Percentiles rank a stretch among this genome's conserved stretches.
Conservation (phyloP, 2,113 vertebrate genomes). For the Centropristis striata region DNA sequence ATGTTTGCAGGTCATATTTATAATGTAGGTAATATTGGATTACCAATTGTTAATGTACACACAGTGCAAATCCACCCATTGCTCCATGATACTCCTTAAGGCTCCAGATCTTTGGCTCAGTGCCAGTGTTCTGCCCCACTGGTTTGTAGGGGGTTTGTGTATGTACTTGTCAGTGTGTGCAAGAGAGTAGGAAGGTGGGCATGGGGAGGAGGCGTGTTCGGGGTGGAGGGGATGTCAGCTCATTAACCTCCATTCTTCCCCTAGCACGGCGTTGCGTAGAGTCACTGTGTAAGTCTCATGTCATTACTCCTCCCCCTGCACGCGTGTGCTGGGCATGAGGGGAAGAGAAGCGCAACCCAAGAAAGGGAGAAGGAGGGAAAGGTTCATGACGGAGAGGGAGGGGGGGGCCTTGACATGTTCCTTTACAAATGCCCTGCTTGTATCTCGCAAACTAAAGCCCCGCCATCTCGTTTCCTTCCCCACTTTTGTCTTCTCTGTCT, state of each 20-base stretch:
- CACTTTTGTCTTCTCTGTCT: constrained; percentile 75
- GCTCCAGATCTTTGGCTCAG: constrained; percentile 50
- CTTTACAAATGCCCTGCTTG: constrained; percentile 77
- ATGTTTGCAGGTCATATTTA: constrained; percentile 23
- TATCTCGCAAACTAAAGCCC: constrained; percentile 80
- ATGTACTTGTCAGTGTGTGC: constrained; percentile 65
- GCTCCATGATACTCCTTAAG: constrained; percentile 43
- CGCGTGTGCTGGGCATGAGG: constrained; percentile 43
- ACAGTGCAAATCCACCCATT: constrained; percentile 28
- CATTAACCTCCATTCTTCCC: constrained; percentile 82
- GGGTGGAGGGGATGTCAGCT: constrained; percentile 78
- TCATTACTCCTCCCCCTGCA: constrained; percentile 76
- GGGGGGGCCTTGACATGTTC: constrained; percentile 64
- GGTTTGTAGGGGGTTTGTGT: constrained; percentile 50
- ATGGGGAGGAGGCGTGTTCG: constrained; percentile 64
- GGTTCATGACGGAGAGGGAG: constrained; percentile 15
- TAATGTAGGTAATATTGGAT: constrained; percentile 19
- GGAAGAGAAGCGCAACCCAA: constrained; percentile 37
- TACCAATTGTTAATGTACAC: constrained; percentile 9
- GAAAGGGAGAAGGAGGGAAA: constrained; percentile 45
- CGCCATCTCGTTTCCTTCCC: constrained; percentile 76
- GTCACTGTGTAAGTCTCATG: constrained; percentile 76
- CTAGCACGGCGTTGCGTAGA: constrained; percentile 53
- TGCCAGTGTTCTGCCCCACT: constrained; percentile 49
- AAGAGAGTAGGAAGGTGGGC: constrained; percentile 51